A percentile compares a stretch with the other conserved stretches of the same genome.
phyloP scores from a whole-genome alignment of 2,797 vertebrate species.

The Australoheros facetus region DNA sequence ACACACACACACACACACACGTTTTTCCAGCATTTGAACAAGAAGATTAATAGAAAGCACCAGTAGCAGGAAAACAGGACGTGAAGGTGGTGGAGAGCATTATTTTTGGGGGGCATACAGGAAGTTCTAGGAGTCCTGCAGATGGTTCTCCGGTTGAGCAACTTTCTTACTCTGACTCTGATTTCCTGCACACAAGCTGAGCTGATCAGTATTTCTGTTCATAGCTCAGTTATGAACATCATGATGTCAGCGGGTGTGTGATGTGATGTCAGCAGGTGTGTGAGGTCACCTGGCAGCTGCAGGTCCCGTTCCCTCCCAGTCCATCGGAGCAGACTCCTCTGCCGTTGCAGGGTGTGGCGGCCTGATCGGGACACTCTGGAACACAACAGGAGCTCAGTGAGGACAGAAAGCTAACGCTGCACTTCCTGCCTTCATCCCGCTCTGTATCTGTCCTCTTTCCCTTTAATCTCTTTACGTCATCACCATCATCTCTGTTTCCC shows the following conservation, averaged over 20 bases:
- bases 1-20: background rate
- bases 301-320: slow-evolving; percentile 86
- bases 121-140: too few species aligned
- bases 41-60: background rate
- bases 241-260: background rate
- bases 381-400: slow-evolving; percentile 9
- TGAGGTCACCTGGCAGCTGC: slow-evolving; percentile 84
- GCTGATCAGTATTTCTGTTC: too few species aligned
- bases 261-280: background rate
- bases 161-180: background rate
- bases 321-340: slow-evolving; percentile 87
- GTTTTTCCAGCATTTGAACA: too few species aligned
- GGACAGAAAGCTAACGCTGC: background rate
- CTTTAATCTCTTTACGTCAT: slow-evolving; percentile 11
- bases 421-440: background rate
- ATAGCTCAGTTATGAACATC: background rate
- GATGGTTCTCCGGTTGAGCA: too few species aligned
- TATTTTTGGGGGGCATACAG: too few species aligned
- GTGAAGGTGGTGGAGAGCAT: too few species aligned
- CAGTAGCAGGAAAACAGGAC: background rate
- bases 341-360: slow-evolving; percentile 78
- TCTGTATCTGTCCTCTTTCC: background rate
- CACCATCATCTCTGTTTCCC: background rate
- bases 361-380: slow-evolving; percentile 88
- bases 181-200: background rate